phyloP scores from a whole-genome alignment of 1,140 invertebrate genomes.

The Bombus pascuorum region DNA sequence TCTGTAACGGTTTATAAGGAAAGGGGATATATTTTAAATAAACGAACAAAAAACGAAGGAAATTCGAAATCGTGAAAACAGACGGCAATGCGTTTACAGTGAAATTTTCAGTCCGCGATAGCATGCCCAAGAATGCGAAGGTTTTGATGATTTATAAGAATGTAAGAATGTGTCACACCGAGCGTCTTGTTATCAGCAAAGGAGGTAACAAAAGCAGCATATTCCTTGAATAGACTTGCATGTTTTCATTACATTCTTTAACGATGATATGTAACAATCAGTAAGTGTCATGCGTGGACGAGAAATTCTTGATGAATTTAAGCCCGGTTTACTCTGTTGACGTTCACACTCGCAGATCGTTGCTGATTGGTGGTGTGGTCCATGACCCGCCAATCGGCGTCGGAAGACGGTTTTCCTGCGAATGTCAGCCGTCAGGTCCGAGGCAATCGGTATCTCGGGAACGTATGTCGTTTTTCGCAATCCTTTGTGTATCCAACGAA shows the following conservation, averaged over 20 bases:
- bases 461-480: slow-evolving; percentile 56
- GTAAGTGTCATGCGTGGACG: slow-evolving; percentile 50
- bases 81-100: slow-evolving; percentile 50
- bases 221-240: slow-evolving; percentile 21
- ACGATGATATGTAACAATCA: slow-evolving; percentile 55
- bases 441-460: slow-evolving; percentile 46
- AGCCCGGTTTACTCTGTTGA: slow-evolving; percentile 66
- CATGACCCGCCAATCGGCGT: slow-evolving; percentile 60
- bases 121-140: slow-evolving; percentile 46
- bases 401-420: slow-evolving; percentile 45
- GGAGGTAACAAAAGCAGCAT: slow-evolving; percentile 53
- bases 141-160: slow-evolving; percentile 42
- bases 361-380: slow-evolving; percentile 55
- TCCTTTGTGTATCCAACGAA: slow-evolving; percentile 46
- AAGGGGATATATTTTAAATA: neutral
- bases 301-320: slow-evolving; percentile 59
- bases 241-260: slow-evolving; percentile 56
- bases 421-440: slow-evolving; percentile 62
- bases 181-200: slow-evolving; percentile 42
- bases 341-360: slow-evolving; percentile 57
- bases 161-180: slow-evolving; percentile 57
- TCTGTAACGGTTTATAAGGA: slow-evolving; percentile 5
- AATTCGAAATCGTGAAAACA: slow-evolving; percentile 30
- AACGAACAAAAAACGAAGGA: neutral
- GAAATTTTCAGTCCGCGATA: slow-evolving; percentile 42